Evolutionary conservation across 2,888 invertebrate genomes (phyloP).

Genomic region (Leptura quadrifasciata): DNA sequence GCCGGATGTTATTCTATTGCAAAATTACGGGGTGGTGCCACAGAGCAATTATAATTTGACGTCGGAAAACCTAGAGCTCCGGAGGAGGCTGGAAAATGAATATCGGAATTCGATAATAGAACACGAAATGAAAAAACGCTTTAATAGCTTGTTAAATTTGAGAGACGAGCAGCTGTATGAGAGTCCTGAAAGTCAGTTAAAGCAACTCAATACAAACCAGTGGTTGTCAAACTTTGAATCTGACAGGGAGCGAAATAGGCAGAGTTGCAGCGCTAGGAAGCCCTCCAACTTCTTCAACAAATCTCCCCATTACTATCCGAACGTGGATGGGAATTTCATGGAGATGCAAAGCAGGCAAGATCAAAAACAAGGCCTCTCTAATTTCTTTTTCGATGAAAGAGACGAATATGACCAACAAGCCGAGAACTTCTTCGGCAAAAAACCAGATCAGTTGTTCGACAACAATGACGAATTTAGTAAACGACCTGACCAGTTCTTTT

Average conservation of each 20-base stretch:
- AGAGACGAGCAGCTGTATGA: slow-evolving; percentile 50
- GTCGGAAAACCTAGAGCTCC: slow-evolving; percentile 42
- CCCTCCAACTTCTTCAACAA: slow-evolving; percentile 50
- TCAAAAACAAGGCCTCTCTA: slow-evolving; percentile 13
- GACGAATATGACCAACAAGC: slow-evolving; percentile 52
- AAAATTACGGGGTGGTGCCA: slow-evolving; percentile 63
- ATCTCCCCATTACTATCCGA: slow-evolving; percentile 57
- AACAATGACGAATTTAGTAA: slow-evolving; percentile 53
- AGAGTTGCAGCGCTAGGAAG: slow-evolving; percentile 25
- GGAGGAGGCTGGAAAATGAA: slow-evolving; percentile 58
- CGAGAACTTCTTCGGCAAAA: slow-evolving; percentile 53
- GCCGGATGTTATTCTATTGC: slow-evolving; percentile 63
- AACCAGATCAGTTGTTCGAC: slow-evolving; percentile 45
- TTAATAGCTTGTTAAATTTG: slow-evolving; percentile 65
- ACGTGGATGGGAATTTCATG: slow-evolving; percentile 54
- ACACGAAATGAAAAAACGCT: slow-evolving; percentile 65
- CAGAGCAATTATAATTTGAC: slow-evolving; percentile 48
- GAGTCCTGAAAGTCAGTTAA: slow-evolving; percentile 45
- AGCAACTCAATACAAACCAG: slow-evolving; percentile 56
- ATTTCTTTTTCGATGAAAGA: slow-evolving; percentile 48
- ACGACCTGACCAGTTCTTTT: slow-evolving; percentile 57
- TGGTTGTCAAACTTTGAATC: slow-evolving; percentile 53
- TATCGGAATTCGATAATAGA: slow-evolving; percentile 60
- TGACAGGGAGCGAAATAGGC: slow-evolving; percentile 43
- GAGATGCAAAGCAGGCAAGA: slow-evolving; percentile 39